phyloP scores from a whole-genome alignment of 1,140 invertebrate species.

The Caenorhabditis briggsae region DNA sequence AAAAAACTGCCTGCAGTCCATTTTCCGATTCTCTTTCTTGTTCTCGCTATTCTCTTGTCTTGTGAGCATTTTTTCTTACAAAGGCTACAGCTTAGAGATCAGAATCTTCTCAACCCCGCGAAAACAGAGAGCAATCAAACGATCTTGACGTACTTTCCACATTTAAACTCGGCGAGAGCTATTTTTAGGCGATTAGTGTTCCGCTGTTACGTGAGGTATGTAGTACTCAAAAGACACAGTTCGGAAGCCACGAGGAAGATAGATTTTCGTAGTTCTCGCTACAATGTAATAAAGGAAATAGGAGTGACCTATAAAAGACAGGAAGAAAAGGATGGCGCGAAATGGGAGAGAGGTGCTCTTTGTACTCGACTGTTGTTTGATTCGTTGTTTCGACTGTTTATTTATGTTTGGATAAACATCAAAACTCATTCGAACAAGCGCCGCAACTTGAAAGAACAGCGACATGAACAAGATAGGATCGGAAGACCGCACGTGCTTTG shows the following conservation, averaged over 20 bases:
- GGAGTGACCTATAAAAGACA: constrained; percentile 4
- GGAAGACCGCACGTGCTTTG: constrained; percentile 32
- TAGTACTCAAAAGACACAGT: constrained; percentile 38
- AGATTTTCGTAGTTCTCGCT: constrained; percentile 6
- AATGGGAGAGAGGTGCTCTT: constrained; percentile 27
- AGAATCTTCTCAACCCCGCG: constrained; percentile 10
- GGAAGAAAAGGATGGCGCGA: neutral
- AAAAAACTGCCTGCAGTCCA: neutral
- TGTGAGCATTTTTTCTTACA: constrained; percentile 36
- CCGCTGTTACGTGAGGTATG: neutral
- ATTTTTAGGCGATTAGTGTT: constrained; percentile 50
- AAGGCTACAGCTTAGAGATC: constrained; percentile 42
- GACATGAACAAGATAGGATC: neutral
- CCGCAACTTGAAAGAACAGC: constrained; percentile 28
- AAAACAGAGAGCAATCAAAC: constrained; percentile 1
- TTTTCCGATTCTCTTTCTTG: neutral
- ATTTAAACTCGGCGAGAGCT: neutral
- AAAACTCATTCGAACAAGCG: constrained; percentile 41
- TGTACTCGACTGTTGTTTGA: constrained; percentile 47
- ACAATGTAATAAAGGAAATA: neutral
- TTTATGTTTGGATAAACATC: constrained; percentile 49
- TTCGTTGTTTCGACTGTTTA: constrained; percentile 36
- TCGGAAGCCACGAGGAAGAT: neutral
- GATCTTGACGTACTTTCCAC: constrained; percentile 46
- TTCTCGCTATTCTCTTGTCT: constrained; percentile 12